Evolutionary conservation across 2,113 vertebrate species (phyloP), one percentile per base, ranked within the genome.

Genomic region (Ornithorhynchus anatinus): DNA sequence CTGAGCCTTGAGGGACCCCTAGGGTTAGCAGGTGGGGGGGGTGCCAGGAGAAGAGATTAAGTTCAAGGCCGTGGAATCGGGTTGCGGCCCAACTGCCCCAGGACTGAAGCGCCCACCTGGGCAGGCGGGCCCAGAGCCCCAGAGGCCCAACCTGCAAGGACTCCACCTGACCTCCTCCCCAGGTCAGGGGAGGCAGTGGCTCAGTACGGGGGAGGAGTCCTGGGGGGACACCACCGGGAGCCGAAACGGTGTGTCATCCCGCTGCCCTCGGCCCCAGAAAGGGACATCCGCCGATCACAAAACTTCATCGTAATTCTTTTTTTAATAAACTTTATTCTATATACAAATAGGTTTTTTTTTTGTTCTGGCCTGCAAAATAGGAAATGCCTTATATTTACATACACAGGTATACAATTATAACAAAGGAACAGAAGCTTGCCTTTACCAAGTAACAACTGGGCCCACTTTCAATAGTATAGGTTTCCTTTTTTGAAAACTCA

Each of bases 261-360:
- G n/a, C n/a, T n/a, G n/a, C n/a, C n/a, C n/a, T 23, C 20, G 50
- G 42, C 31, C 57, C 37, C 29, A 38, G 4, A 31, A 62, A 72
- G 40, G 72, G 43, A 85, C 38, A 44, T 27, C 57, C 42, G 15
- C 59, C n/a, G 75, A 77, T 66, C 69, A 81, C 67, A 88, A 59
- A 74, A 80, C 14, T 14, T 59, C 7, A 57, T 73, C 86, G 85
- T 89, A 69, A 79, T 92, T 93, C 92, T 90, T 97, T 96, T 96
- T 96, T 96, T 97, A 99, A 99, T 99, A 99, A 99, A 99, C 96
- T 99, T 99, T 99, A 98, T 98, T 99, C 96, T 99, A 99, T 99
- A 97, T 99, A 99, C 97, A 99, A 99, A 99, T 99, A 99, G 92
- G 95, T 92, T 77, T 75, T 67, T 95, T 96, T 94, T 89, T 96